Base-by-base conservation (phyloP, 2,113 vertebrate genomes). In the Hemichromis elongatus region DNA sequence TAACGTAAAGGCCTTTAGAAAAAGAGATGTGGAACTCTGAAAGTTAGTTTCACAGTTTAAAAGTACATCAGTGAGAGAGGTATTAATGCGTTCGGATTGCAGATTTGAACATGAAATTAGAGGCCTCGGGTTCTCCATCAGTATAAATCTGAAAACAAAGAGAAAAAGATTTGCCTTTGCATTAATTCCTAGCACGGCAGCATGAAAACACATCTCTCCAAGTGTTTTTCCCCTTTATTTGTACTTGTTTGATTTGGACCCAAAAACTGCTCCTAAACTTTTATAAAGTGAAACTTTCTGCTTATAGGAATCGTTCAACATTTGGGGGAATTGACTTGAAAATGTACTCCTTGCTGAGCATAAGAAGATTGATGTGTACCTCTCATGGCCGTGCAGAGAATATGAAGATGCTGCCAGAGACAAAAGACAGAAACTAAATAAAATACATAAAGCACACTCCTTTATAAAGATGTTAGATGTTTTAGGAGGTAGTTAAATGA, bases 11-110 rank as follows among this genome's bases (percentile, higher is more conserved):
- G 28, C 53, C 18, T 45, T 77, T 24, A 16, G 13, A 90, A 80
- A 68, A 68, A 30, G 47, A 86, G 77, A 90, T 42, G 82, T 53
- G 80, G 13, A 78, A 87, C n/a, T 83, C 21, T 59, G 47, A 57
- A 80, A 80, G 66, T 84, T 66, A 81, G 35, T 88, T 91, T 83
- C 18, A 24, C 42, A 68, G 55, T 40, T 87, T 42, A 56, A 14
- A 57, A 52, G 30, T 63, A 30, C 9, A 79, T 59, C 13, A 13
- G 40, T 28, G 10, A 57, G 12, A 80, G 16, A 3, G 30, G 14
- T 9, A 2, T 57, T 47, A 24, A 68, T 54, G 42, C 13, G 11
- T 0, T 1, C 13, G n/a, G 12, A 80, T 57, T 54, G 59, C 63
- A 50, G 77, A 84, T 84, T 3, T 79, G 85, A 70, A 82, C 68